Conservation (phyloP, 2,888 invertebrate genomes). For the Tipula unca region DNA sequence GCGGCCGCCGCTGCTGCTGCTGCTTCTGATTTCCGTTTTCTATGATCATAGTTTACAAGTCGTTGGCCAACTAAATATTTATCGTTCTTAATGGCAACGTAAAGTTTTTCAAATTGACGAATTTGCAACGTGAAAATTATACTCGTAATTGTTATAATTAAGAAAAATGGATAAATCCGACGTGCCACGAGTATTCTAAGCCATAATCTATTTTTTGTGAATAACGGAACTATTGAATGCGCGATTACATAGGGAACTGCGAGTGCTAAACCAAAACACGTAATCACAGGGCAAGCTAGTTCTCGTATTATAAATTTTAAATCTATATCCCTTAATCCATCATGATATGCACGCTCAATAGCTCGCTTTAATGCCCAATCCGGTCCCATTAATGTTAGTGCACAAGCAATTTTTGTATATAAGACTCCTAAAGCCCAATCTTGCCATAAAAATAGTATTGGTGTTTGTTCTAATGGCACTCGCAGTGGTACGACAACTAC, state of each 20-base stretch:
- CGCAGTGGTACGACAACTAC: slow-evolving; percentile 86
- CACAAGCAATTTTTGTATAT: slow-evolving; percentile 95
- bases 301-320: slow-evolving; percentile 75
- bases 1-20: slow-evolving; percentile 26
- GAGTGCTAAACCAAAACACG: slow-evolving; percentile 79
- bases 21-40: slow-evolving; percentile 49
- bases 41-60: slow-evolving; percentile 92
- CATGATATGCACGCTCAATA: slow-evolving; percentile 87
- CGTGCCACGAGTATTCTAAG: slow-evolving; percentile 66
- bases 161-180: slow-evolving; percentile 80
- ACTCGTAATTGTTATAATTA: slow-evolving; percentile 59
- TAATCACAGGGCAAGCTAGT: slow-evolving; percentile 82
- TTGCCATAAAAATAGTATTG: slow-evolving; percentile 81
- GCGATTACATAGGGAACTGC: slow-evolving; percentile 90
- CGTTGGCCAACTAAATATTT: slow-evolving; percentile 96
- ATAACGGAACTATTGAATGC: slow-evolving; percentile 62
- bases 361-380: slow-evolving; percentile 89
- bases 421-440: slow-evolving; percentile 98
- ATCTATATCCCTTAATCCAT: slow-evolving; percentile 89
- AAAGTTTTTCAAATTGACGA: slow-evolving; percentile 85
- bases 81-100: slow-evolving; percentile 98
- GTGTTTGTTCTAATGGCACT: slow-evolving; percentile 86
- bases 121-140: slow-evolving; percentile 76
- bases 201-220: slow-evolving; percentile 53
- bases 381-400: slow-evolving; percentile 95